Evolutionary conservation across 1,140 invertebrate genomes (phyloP).

Genomic region (Pogonomyrmex barbatus): DNA sequence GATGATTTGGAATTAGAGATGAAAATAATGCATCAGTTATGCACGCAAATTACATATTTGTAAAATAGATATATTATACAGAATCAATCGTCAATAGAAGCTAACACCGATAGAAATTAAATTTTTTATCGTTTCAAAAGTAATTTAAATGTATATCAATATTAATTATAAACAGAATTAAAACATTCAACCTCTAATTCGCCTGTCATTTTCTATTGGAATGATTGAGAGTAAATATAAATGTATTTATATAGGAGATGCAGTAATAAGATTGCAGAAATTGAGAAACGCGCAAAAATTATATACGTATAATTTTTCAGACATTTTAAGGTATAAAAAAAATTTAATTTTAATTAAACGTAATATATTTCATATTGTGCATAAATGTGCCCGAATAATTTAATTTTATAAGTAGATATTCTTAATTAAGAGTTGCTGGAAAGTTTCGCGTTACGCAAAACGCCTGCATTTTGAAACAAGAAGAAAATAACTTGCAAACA

Average conservation of each 20-base stretch:
- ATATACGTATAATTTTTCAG: not conserved
- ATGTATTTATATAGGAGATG: not conserved
- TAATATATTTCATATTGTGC: conserved; percentile 11
- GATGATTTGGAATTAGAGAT: too few species aligned
- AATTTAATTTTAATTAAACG: conserved; percentile 50
- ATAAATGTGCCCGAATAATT: not conserved
- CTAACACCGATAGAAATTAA: too few species aligned
- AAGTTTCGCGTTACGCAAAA: conserved; percentile 7
- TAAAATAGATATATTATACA: too few species aligned
- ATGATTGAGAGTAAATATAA: not conserved
- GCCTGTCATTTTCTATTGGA: too few species aligned
- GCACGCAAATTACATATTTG: too few species aligned
- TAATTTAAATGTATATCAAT: too few species aligned
- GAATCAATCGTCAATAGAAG: too few species aligned
- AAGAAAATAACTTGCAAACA: conserved; percentile 42
- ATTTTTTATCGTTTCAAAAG: too few species aligned
- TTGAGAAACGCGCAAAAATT: not conserved
- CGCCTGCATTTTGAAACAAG: not conserved
- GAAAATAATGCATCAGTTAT: too few species aligned
- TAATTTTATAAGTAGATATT: conserved; percentile 34
- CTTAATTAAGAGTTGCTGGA: conserved; percentile 46
- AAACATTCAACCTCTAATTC: not conserved
- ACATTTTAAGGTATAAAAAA: not conserved
- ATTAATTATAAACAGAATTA: not conserved
- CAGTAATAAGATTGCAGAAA: not conserved